Conservation (phyloP, 2,888 invertebrate genomes). For the Ormyrus nitidulus region DNA sequence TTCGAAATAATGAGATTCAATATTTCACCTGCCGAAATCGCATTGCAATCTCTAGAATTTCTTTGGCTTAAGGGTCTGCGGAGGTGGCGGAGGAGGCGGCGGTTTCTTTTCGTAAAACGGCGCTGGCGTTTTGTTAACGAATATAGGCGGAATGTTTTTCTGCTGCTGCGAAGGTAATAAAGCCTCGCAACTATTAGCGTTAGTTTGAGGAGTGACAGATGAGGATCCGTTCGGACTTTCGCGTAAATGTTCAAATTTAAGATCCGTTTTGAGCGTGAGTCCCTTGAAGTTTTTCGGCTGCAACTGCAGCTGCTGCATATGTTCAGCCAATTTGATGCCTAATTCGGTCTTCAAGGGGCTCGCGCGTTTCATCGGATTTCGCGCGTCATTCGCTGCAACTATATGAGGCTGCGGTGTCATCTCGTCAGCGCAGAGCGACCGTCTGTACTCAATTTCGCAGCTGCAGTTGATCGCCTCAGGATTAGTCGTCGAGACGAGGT, state of each 20-base stretch:
- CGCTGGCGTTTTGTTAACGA: constrained; percentile 53
- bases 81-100: constrained; percentile 71
- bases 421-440: constrained; percentile 57
- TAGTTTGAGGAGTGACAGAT: constrained; percentile 49
- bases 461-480: constrained; percentile 76
- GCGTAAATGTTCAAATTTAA: constrained; percentile 65
- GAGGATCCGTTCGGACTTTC: constrained; percentile 58
- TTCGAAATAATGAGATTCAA: too few relatives aligned
- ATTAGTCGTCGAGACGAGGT: constrained; percentile 82
- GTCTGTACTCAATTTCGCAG: constrained; percentile 73
- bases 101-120: constrained; percentile 70
- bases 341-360: constrained; percentile 62
- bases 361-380: constrained; percentile 60
- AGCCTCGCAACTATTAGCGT: background rate
- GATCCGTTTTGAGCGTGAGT: constrained; percentile 66
- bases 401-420: background rate
- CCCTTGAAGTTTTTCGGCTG: constrained; percentile 68
- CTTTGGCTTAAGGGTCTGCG: constrained; percentile 69
- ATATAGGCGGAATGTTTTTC: too few relatives aligned
- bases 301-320: constrained; percentile 66
- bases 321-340: constrained; percentile 65
- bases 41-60: constrained; percentile 32
- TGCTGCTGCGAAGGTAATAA: too few relatives aligned
- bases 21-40: too few relatives aligned
- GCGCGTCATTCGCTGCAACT: background rate